phyloP scores from a whole-genome alignment of 2,113 vertebrate genomes.

The Isurus oxyrinchus region DNA sequence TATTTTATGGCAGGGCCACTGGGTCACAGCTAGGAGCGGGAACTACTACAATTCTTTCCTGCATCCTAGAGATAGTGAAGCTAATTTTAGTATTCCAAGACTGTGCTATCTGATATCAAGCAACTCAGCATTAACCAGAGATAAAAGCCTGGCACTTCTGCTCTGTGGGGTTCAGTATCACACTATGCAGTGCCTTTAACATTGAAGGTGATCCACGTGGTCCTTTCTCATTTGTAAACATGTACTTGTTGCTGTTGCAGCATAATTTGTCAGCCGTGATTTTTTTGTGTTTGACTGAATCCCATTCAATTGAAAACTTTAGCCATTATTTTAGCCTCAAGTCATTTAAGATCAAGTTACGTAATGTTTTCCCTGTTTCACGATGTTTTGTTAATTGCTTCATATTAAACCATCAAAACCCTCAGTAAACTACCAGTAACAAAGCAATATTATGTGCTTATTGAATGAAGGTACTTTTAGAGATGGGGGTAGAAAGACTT shows the following conservation, averaged over 20 bases:
- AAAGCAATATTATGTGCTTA: neutral
- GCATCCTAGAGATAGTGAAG: neutral
- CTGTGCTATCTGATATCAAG: neutral
- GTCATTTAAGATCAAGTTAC: neutral
- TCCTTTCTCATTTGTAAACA: neutral
- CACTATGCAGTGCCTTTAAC: neutral
- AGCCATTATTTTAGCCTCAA: neutral
- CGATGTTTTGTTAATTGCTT: neutral
- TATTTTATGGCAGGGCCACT: neutral
- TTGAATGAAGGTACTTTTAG: neutral
- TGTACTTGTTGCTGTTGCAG: neutral
- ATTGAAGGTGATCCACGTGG: neutral
- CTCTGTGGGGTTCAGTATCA: neutral
- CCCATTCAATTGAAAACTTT: neutral
- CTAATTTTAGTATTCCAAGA: neutral
- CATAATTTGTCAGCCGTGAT: neutral
- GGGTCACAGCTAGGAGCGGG: neutral
- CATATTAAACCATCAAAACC: neutral
- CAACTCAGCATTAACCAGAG: neutral
- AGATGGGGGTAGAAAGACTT: neutral
- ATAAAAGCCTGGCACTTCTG: neutral
- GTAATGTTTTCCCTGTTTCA: neutral
- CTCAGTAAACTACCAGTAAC: neutral
- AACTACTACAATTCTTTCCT: neutral
- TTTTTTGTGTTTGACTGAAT: neutral